Conservation (phyloP, 2,797 vertebrate genomes). For the Rhyacichthys aspro region DNA sequence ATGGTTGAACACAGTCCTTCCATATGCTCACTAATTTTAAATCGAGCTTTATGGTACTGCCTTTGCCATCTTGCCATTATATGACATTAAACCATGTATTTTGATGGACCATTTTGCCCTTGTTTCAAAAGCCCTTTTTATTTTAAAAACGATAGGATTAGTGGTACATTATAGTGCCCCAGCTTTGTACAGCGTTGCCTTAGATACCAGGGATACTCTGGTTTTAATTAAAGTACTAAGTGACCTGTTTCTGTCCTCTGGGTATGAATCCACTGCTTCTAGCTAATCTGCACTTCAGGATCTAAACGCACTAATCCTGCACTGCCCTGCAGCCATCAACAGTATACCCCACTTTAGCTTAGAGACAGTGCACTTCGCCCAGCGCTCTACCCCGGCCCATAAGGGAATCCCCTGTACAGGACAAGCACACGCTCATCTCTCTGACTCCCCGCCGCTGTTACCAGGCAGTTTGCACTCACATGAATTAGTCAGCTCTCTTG, state of each 20-base stretch:
- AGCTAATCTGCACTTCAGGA: constrained; percentile 65
- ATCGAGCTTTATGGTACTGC: too few relatives aligned
- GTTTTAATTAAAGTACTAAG: constrained; percentile 61
- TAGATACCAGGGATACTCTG: constrained; percentile 27
- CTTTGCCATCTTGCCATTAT: too few relatives aligned
- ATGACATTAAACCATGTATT: too few relatives aligned
- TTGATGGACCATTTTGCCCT: constrained; percentile 6
- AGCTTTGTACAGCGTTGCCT: constrained; percentile 4
- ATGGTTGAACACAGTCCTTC: too few relatives aligned
- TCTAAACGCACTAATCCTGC: constrained; percentile 62
- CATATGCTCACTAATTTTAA: too few relatives aligned
- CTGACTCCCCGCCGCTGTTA: constrained; percentile 63
- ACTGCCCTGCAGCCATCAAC: constrained; percentile 33
- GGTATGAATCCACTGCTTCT: constrained; percentile 47
- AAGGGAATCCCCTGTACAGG: constrained; percentile 52
- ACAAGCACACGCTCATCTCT: constrained; percentile 41
- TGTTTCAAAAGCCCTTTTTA: constrained; percentile 13
- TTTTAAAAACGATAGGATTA: constrained; percentile 27
- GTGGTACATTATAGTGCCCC: constrained; percentile 12
- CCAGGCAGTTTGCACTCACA: constrained; percentile 73
- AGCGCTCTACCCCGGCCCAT: constrained; percentile 49
- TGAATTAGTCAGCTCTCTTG: constrained; percentile 70
- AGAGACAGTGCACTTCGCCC: constrained; percentile 44
- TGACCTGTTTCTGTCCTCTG: constrained; percentile 55
- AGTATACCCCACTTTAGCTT: constrained; percentile 53